Percentiles rank a stretch among this genome's conserved stretches.
These are phyloP conservation scores for Nemotelus nigrinus DNA, from an alignment of 2,888 invertebrate genomes.

Conservation along the genomic window DNA sequence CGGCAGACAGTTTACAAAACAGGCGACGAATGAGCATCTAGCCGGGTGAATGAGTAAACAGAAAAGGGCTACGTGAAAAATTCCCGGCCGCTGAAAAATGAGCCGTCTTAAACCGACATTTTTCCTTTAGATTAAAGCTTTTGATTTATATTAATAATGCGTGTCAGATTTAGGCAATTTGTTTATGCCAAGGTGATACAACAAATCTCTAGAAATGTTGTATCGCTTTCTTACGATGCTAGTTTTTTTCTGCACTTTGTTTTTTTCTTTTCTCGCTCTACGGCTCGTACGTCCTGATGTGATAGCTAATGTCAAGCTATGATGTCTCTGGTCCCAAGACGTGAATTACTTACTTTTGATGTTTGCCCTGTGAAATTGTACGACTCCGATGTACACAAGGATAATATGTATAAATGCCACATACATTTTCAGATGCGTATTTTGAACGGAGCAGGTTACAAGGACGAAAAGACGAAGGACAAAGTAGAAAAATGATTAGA, in stretches of 20 bases:
- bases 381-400: not conserved
- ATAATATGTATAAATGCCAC: not conserved
- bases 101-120: slow-evolving; percentile 45
- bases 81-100: slow-evolving; percentile 33
- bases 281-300: not conserved
- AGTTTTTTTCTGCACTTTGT: not conserved
- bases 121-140: slow-evolving; percentile 45
- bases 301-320: slow-evolving; percentile 25
- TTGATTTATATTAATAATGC: slow-evolving; percentile 46
- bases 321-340: slow-evolving; percentile 31
- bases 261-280: not conserved
- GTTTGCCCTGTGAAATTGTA: slow-evolving; percentile 8
- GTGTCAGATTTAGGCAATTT: slow-evolving; percentile 46
- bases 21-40: not conserved
- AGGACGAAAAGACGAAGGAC: not conserved
- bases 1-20: not conserved
- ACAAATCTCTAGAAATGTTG: slow-evolving; percentile 30
- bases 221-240: not conserved
- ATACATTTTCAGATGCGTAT: too few species aligned
- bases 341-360: slow-evolving; percentile 38
- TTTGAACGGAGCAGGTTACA: too few species aligned
- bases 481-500: slow-evolving; percentile 10
- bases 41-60: not conserved
- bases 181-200: slow-evolving; percentile 43
- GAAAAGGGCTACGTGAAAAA: slow-evolving; percentile 15